Percentiles rank a stretch among this genome's conserved stretches.
These are phyloP conservation scores for Delia radicum DNA, from an alignment of 1,140 invertebrate species.

Conservation along the genomic window DNA sequence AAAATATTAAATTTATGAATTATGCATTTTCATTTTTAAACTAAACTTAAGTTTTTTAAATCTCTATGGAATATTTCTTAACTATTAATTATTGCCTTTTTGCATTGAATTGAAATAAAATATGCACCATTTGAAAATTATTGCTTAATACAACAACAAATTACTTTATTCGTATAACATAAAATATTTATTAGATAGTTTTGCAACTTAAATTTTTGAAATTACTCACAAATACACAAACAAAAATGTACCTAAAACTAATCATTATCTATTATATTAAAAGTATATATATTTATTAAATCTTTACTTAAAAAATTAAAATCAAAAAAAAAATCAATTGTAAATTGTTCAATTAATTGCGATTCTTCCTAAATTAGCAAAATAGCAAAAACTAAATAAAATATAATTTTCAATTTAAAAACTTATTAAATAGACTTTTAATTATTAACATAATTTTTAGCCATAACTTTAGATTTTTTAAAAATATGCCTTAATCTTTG, in stretches of 20 bases:
- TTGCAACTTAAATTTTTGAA: neutral
- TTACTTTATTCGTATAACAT: neutral
- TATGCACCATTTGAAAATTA: neutral
- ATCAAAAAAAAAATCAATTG: neutral
- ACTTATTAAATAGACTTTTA: too few relatives aligned
- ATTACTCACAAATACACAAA: neutral
- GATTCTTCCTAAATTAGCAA: slow-evolving; percentile 13
- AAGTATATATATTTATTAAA: neutral
- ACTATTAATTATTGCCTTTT: too few relatives aligned
- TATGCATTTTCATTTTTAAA: neutral
- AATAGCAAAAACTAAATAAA: neutral
- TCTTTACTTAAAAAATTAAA: neutral
- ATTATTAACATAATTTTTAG: too few relatives aligned
- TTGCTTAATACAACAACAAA: neutral
- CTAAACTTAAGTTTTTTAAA: too few relatives aligned
- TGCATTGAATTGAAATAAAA: too few relatives aligned
- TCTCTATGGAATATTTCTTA: too few relatives aligned
- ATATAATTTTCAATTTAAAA: too few relatives aligned
- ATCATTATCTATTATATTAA: neutral
- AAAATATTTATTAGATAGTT: neutral
- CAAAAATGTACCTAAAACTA: neutral
- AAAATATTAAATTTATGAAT: neutral
- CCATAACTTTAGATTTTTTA: too few relatives aligned
- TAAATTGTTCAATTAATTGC: slow-evolving; percentile 21
- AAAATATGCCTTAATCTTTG: too few relatives aligned